A percentile compares a stretch with the other conserved stretches of the same genome.
These are phyloP conservation scores for Protomyctophum bolini DNA, from an alignment of 2,113 vertebrate genomes.

Conservation along the genomic window DNA sequence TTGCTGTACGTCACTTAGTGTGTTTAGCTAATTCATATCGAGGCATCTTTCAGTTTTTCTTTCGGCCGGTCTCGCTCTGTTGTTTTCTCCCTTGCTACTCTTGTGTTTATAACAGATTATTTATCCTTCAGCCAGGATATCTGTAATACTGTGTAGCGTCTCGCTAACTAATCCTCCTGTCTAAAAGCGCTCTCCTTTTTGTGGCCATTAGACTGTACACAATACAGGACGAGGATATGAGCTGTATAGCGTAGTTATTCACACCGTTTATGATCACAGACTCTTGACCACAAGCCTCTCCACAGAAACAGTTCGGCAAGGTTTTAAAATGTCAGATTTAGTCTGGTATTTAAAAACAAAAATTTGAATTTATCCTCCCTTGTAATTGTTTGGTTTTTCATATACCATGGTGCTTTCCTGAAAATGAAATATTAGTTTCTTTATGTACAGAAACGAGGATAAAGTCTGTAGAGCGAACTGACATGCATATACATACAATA, in stretches of 20 bases:
- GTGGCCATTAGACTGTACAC: constrained; percentile 33
- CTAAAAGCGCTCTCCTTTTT: constrained; percentile 26
- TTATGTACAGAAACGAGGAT: constrained; percentile 33
- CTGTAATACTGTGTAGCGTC: constrained; percentile 4
- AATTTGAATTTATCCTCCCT: constrained; percentile 21
- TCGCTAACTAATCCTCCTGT: constrained; percentile 30
- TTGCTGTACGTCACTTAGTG: constrained; percentile 5
- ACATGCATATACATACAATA: constrained; percentile 49
- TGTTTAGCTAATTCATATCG: background rate
- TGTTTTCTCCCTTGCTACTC: background rate
- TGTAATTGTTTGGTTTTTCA: constrained; percentile 17
- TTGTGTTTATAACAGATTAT: constrained; percentile 9
- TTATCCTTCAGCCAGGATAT: constrained; percentile 20
- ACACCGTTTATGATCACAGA: constrained; percentile 65
- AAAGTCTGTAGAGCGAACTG: constrained; percentile 29
- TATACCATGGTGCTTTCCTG: too few species aligned
- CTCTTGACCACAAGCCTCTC: constrained; percentile 21
- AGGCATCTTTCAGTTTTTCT: background rate
- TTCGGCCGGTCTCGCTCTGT: background rate
- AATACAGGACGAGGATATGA: constrained; percentile 38
- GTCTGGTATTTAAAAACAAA: constrained; percentile 35
- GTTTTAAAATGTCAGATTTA: constrained; percentile 39
- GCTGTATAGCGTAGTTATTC: constrained; percentile 41
- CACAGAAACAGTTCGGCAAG: background rate
- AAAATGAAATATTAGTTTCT: background rate